Percentiles rank a stretch among this genome's conserved stretches.
Conservation (phyloP, 2,888 invertebrate species). For the Lamproptera curius region DNA sequence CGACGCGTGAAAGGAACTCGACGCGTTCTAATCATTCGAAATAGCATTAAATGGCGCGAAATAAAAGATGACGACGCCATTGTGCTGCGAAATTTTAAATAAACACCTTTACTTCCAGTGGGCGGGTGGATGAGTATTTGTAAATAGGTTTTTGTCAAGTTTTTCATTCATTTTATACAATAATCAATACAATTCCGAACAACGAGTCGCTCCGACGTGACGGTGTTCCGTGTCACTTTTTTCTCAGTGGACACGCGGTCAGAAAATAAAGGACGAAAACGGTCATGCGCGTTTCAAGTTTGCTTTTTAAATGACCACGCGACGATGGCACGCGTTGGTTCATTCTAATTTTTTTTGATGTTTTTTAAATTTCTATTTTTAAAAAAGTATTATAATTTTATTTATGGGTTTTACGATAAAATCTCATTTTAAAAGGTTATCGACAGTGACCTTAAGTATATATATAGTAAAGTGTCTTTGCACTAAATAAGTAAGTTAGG, state of each 20-base stretch:
- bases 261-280: too few relatives aligned
- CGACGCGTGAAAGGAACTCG: constrained; percentile 31
- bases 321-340: background rate
- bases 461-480: too few relatives aligned
- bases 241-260: background rate
- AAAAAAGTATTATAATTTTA: constrained; percentile 19
- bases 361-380: constrained; percentile 11
- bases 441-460: background rate
- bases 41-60: constrained; percentile 75
- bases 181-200: constrained; percentile 53
- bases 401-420: constrained; percentile 10
- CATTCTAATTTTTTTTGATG: background rate
- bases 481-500: too few relatives aligned
- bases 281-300: too few relatives aligned
- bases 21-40: constrained; percentile 49
- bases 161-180: too few relatives aligned
- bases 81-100: constrained; percentile 71
- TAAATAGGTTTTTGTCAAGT: constrained; percentile 70
- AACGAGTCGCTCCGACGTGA: too few relatives aligned
- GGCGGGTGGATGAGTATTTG: constrained; percentile 73
- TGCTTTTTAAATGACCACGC: too few relatives aligned
- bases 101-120: constrained; percentile 78
- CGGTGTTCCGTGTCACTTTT: constrained; percentile 2
- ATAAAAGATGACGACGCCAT: constrained; percentile 64
- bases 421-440: background rate